Evolutionary conservation across 1,140 invertebrate genomes (phyloP), one percentile per base, ranked within the genome.

Genomic region (Drosophila dunni): DNA sequence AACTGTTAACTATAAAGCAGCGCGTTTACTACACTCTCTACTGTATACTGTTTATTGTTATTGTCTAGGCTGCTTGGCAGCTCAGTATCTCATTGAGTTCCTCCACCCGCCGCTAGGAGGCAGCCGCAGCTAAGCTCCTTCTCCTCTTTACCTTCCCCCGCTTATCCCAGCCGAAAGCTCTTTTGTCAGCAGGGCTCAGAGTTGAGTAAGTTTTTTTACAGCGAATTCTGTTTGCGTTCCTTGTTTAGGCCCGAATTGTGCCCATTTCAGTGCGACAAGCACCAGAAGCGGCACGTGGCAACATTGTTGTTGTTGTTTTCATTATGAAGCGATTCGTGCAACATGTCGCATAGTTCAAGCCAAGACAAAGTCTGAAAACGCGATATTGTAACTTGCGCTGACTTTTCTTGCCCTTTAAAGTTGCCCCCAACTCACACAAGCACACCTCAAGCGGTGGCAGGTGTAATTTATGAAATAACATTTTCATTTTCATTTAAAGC

Each of bases 381-480:
- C 36, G 17, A 45, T 38, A 11, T 61, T 56, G 13, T 68, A 34
- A 50, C 54, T 60, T 48, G 38, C 29, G 24, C 4, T 46, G 62
- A 60, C 63, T 53, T 66, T 45, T 50, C 58, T 20, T 46, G 57
- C 15, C 36, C 54, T 79, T 85, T 76, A 79, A 85, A 88, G 57
- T 64, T 88, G 82, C 65, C 79, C 83, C 72, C 34, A 20, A 88
- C 24, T 58, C 65, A 57, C 64, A 77, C 88, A 50, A 77, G 82
- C 29, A 82, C 71, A 34, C 69, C 70, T 45, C 66, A 71, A 70
- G 72, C 69, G 44, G 36, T 40, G 75, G 48, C 83, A 86, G 82
- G 79, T 86, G 83, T 86, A 77, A 81, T 86, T 82, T 77, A 82
- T 82, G 53, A 88, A 88, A 81, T 75, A 76, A 79, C 75, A 82